A percentile compares a stretch with the other conserved stretches of the same genome.
Conservation (phyloP, 2,888 invertebrate species). For the Tryphoninae sp. region DNA sequence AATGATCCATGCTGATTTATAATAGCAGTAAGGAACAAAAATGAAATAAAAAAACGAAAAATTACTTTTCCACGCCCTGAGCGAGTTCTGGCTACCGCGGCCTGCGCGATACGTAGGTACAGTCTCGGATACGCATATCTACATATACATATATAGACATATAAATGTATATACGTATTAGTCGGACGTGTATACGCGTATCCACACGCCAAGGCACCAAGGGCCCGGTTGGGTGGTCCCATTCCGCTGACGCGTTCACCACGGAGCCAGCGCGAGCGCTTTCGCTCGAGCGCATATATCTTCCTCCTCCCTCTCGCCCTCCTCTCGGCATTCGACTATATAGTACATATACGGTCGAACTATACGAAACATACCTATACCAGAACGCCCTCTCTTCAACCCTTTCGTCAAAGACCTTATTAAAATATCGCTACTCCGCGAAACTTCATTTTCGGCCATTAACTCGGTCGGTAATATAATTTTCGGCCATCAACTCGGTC, state of each 20-base stretch:
- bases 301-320: constrained; percentile 73
- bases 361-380: no score
- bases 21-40: constrained; percentile 27
- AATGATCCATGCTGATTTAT: constrained; percentile 47
- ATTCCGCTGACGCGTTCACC: constrained; percentile 80
- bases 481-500: constrained; percentile 1
- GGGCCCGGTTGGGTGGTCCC: constrained; percentile 79
- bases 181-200: constrained; percentile 61
- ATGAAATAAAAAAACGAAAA: not conserved
- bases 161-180: constrained; percentile 31
- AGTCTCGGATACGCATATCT: constrained; percentile 12
- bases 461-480: constrained; percentile 30
- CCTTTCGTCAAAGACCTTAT: constrained; percentile 78
- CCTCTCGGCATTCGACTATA: constrained; percentile 70
- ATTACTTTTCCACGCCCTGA: constrained; percentile 43
- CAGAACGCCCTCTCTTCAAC: constrained; percentile 68
- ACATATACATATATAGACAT: constrained; percentile 21
- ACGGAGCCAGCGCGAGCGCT: constrained; percentile 75
- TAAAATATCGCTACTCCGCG: constrained; percentile 76
- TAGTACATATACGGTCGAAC: no score
- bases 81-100: constrained; percentile 1
- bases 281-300: constrained; percentile 57
- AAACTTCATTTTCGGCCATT: constrained; percentile 69
- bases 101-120: not conserved
- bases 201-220: constrained; percentile 75